Evolutionary conservation across 2,797 vertebrate species (phyloP).

Genomic region (Meda fulgida): DNA sequence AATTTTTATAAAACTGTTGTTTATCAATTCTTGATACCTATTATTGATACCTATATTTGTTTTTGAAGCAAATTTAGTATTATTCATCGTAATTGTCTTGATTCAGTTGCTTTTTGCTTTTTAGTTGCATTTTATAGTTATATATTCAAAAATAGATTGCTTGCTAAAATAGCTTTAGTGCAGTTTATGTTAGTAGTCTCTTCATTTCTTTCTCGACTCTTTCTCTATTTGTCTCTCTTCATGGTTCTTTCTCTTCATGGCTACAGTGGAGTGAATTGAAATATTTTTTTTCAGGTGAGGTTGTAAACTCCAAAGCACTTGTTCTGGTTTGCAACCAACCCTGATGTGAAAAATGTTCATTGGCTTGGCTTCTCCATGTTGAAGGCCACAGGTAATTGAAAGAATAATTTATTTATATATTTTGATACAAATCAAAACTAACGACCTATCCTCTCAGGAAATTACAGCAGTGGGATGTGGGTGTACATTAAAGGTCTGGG

Average conservation of each 20-base stretch:
- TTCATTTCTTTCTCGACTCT: neutral
- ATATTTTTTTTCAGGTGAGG: neutral
- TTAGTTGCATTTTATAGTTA: neutral
- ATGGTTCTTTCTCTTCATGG: neutral
- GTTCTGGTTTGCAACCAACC: constrained; percentile 34
- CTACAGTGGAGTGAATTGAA: neutral
- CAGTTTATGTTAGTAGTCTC: no score
- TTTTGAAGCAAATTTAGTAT: neutral
- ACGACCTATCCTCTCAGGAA: constrained; percentile 70
- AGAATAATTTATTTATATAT: constrained; percentile 73
- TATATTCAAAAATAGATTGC: neutral
- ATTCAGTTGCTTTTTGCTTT: neutral
- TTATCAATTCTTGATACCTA: neutral
- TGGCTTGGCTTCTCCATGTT: constrained; percentile 34
- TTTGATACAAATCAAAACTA: constrained; percentile 71
- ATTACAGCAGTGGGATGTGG: constrained; percentile 60
- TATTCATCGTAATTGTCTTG: neutral
- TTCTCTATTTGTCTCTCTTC: neutral
- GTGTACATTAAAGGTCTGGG: constrained; percentile 65
- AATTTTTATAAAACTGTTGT: neutral
- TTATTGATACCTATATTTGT: neutral
- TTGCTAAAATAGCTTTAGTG: neutral
- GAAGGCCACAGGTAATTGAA: constrained; percentile 69
- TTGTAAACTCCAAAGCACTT: constrained; percentile 8
- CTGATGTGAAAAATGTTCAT: constrained; percentile 48